Evolutionary conservation across 2,113 vertebrate genomes (phyloP).

Genomic region (Prunella himalayana): DNA sequence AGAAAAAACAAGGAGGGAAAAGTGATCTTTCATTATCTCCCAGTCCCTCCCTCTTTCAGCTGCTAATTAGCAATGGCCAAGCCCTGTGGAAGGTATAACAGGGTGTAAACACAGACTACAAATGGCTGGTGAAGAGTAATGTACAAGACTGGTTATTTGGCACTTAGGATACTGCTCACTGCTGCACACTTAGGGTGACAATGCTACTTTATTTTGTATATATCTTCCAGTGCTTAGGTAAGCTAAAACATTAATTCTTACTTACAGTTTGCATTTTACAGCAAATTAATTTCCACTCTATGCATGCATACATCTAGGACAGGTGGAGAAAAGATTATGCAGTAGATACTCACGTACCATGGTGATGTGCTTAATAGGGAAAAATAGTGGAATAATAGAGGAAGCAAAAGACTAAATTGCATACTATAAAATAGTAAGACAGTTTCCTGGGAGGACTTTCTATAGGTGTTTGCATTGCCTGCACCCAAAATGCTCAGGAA

Average conservation of each 20-base stretch:
- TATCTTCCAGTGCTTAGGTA: not conserved
- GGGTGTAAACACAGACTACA: not conserved
- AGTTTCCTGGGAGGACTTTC: not conserved
- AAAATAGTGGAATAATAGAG: not conserved
- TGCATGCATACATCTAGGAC: not conserved
- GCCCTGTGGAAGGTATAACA: not conserved
- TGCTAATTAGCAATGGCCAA: not conserved
- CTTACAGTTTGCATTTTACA: conserved; percentile 6
- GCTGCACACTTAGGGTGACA: not conserved
- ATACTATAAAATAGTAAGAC: not conserved
- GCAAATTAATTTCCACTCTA: conserved; percentile 6
- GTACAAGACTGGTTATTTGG: not conserved
- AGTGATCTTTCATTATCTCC: not conserved
- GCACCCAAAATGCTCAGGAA: not conserved
- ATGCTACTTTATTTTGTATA: not conserved
- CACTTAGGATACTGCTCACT: not conserved
- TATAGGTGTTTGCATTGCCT: not conserved
- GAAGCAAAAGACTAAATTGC: conserved; percentile 2
- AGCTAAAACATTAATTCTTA: not conserved
- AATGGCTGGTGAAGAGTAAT: not conserved
- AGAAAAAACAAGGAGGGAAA: not conserved
- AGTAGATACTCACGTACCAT: not conserved
- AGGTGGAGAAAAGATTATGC: not conserved
- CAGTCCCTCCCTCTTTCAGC: not conserved
- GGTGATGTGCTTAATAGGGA: not conserved